phyloP scores from a whole-genome alignment of 2,113 vertebrate species.

The Galbula dea region DNA sequence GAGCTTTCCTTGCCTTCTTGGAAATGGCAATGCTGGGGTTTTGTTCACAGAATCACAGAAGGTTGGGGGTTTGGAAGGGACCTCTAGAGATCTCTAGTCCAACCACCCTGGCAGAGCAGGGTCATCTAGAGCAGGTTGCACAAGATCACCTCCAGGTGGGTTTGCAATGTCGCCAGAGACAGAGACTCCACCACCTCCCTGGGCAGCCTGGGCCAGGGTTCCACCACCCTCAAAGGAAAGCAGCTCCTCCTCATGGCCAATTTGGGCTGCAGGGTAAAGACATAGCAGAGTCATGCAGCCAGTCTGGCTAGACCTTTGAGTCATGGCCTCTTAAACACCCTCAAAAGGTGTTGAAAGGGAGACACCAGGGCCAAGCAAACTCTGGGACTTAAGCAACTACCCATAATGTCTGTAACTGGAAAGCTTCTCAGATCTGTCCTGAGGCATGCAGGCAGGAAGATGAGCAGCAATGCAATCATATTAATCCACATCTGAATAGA shows the following conservation, averaged over 20 bases:
- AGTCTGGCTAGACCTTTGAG: neutral
- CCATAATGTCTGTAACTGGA: neutral
- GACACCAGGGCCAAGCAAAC: neutral
- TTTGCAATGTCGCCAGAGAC: no score
- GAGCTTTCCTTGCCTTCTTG: neutral
- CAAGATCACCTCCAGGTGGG: no score
- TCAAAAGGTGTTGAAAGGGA: neutral
- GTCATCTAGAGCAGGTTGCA: no score
- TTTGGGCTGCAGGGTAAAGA: no score
- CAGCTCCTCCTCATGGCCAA: no score
- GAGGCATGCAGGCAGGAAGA: neutral
- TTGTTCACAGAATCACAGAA: no score
- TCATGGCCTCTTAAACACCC: neutral
- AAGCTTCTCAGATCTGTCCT: neutral
- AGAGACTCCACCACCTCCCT: no score
- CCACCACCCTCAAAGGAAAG: no score
- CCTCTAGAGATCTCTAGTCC: no score
- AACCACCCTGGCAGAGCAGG: no score
- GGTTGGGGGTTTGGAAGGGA: no score
- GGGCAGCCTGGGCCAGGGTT: no score
- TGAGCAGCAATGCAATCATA: neutral
- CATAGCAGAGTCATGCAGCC: neutral
- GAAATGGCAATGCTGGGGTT: fast-evolving
- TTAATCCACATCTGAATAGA: neutral
- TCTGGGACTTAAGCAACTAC: neutral